Conservation (phyloP, 1,140 invertebrate genomes). For the Thaumatotibia leucotreta region DNA sequence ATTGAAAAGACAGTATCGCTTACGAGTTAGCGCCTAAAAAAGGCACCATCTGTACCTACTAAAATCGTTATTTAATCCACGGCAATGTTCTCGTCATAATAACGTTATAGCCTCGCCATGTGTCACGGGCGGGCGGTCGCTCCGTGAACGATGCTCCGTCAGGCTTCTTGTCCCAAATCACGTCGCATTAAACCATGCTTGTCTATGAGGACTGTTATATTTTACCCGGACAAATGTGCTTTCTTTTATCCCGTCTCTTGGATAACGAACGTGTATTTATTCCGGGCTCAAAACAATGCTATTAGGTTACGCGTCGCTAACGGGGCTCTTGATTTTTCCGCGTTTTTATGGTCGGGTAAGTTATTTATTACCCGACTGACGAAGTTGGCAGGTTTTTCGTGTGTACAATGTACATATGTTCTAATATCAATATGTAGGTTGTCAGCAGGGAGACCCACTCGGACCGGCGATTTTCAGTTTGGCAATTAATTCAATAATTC, state of each 20-base stretch:
- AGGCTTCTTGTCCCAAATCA: slow-evolving; percentile 39
- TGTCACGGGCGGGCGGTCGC: slow-evolving; percentile 31
- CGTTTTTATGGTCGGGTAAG: not conserved
- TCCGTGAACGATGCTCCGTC: slow-evolving; percentile 32
- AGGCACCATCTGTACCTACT: too few species aligned
- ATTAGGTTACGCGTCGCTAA: not conserved
- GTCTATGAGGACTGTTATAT: slow-evolving; percentile 7
- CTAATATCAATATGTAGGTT: too few species aligned
- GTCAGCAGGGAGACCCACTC: too few species aligned
- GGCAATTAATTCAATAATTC: too few species aligned
- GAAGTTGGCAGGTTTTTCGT: not conserved
- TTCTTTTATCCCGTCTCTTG: slow-evolving; percentile 8
- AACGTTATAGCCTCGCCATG: slow-evolving; percentile 39
- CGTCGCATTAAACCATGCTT: slow-evolving; percentile 31
- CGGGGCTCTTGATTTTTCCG: not conserved
- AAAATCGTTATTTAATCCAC: too few species aligned
- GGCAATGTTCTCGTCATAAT: slow-evolving; percentile 40
- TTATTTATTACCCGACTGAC: not conserved
- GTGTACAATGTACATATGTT: not conserved
- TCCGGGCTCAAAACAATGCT: not conserved
- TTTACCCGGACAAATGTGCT: slow-evolving; percentile 11
- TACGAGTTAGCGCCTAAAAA: too few species aligned
- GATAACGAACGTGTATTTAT: not conserved
- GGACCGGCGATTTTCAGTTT: too few species aligned
- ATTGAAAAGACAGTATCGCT: too few species aligned